These are phyloP conservation scores for Luidia sarsii DNA, from an alignment of 53 echinoderm and acorn worm species.

Conservation along the genomic window DNA sequence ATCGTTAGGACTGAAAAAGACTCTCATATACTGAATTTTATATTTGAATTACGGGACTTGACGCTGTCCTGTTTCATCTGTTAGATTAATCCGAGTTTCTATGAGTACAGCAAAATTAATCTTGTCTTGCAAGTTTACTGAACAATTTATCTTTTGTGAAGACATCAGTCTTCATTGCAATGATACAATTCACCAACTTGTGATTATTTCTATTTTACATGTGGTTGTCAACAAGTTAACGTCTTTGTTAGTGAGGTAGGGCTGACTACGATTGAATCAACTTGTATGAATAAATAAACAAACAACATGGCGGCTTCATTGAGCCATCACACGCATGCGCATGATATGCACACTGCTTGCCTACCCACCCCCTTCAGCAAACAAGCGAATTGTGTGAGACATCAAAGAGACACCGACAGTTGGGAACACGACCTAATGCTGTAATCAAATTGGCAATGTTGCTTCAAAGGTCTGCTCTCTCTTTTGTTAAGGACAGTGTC, in stretches of 20 bases:
- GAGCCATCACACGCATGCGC: background rate
- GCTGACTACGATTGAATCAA: background rate
- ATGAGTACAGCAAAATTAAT: no score
- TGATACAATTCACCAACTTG: no score
- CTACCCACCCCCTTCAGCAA: background rate
- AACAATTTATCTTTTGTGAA: no score
- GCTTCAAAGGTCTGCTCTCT: conserved; percentile 18
- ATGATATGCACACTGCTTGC: background rate
- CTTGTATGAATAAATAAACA: no score
- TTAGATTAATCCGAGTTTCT: no score
- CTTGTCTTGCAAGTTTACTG: no score
- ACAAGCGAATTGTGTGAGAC: conserved; percentile 28
- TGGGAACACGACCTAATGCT: conserved; percentile 57
- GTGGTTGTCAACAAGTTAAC: background rate
- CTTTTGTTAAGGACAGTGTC: conserved; percentile 7
- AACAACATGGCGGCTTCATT: background rate
- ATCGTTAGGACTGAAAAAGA: no score
- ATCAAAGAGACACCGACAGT: conserved; percentile 57
- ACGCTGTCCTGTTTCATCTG: no score
- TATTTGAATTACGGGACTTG: no score
- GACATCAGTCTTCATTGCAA: no score
- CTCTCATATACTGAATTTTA: no score
- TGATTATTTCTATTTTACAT: no score
- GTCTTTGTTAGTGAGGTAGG: background rate
- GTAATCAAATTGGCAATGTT: conserved; percentile 69